Evolutionary conservation across 1,140 invertebrate species (phyloP), one percentile per base, ranked within the genome.

Genomic region (Drosophila nikananu): DNA sequence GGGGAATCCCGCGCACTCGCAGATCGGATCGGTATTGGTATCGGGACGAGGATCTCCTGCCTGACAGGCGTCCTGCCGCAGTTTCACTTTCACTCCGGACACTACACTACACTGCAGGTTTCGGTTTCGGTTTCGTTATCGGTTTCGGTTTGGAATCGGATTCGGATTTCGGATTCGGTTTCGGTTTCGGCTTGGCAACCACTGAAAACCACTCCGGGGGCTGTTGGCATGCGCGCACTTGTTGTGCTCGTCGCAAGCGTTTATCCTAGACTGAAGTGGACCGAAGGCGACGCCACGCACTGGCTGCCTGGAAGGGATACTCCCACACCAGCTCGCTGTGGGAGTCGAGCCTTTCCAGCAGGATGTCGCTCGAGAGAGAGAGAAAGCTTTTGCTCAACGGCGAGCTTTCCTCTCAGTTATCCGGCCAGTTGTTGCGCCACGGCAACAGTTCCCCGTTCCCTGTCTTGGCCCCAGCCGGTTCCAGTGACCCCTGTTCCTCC

Each of bases 231-330:
- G 91, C 90, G 87, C 86, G 83, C 92, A 92, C 92, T 92, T 93
- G 92, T 93, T 93, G 92, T 93, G 92, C 90, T 80, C 82, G 78
- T 77, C 82, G 81, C 83, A 92, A 92, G 81, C 90, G 92, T 93
- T 93, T 92, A 91, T 89, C 92, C 92, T 93, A 93, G 90, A 93
- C 92, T 93, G 90, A 92, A 82, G 67, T 67, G 72, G 55, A 57
- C 54, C 23, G 54, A 68, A 72, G 39, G 75, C 74, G 80, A 75
- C 62, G 35, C 35, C 35, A 59, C 73, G 72, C 74, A 82, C 66
- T 54, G 67, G 23, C 49, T 37, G 57, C 46, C 82, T 89, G 86
- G 84, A 87, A 87, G 46, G 52, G 65, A 64, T 65, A 86, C 83
- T 44, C 83, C 80, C 72, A 86, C 83, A 82, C 60, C 65, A 57